Evolutionary conservation across 2,888 invertebrate genomes (phyloP).

Genomic region (Encarsia formosa): DNA sequence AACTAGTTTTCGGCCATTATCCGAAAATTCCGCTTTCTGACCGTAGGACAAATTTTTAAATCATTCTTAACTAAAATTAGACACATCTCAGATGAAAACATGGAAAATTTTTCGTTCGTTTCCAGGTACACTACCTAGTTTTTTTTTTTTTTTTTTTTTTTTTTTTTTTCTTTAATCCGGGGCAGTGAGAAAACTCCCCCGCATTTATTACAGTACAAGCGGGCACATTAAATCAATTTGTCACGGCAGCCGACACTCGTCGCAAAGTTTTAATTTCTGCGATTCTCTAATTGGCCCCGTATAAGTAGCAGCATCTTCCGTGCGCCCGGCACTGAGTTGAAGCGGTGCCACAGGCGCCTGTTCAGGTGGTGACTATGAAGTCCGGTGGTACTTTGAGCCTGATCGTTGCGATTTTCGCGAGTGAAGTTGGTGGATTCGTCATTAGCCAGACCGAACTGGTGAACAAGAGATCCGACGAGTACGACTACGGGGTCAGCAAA

Average conservation of each 20-base stretch:
- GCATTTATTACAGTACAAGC: background rate
- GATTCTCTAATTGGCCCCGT: slow-evolving; percentile 3
- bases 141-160: no score
- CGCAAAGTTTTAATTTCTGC: slow-evolving; percentile 1
- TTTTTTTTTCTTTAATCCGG: no score
- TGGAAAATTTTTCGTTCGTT: no score
- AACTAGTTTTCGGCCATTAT: no score
- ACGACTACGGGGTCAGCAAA: background rate
- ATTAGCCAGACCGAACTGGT: background rate
- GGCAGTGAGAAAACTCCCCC: background rate
- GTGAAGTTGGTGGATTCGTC: background rate
- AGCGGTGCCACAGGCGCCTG: background rate
- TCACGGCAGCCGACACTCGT: slow-evolving; percentile 32
- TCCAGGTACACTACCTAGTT: no score
- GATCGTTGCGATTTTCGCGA: background rate
- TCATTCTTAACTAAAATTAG: no score
- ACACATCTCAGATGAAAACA: no score
- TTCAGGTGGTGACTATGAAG: background rate
- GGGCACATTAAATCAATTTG: slow-evolving; percentile 37
- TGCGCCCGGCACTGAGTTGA: background rate
- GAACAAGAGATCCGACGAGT: no score
- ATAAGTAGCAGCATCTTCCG: slow-evolving; percentile 5
- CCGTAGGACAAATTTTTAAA: no score
- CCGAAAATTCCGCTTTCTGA: no score
- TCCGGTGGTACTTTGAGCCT: background rate